phyloP scores from a whole-genome alignment of 2,888 invertebrate species.

The Yponomeuta malinellus region DNA sequence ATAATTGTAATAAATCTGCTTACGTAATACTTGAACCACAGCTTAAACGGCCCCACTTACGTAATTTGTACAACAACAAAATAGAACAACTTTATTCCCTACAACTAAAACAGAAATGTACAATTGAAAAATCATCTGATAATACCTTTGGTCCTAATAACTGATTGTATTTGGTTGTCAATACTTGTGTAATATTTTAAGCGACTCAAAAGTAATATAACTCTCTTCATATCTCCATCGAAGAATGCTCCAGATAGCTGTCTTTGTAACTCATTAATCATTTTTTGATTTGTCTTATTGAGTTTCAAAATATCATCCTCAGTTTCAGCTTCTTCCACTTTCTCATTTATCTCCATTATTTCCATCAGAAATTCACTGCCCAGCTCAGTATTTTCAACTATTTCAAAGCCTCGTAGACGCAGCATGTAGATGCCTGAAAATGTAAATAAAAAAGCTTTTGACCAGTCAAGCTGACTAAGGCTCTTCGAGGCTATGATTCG shows the following conservation, averaged over 20 bases:
- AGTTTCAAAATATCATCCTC: constrained; percentile 75
- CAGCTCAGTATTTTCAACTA: constrained; percentile 80
- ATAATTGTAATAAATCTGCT: no score
- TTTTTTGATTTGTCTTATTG: constrained; percentile 72
- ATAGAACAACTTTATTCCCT: neutral
- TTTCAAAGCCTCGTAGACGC: constrained; percentile 77
- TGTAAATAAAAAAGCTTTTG: no score
- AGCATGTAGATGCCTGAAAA: constrained; percentile 85
- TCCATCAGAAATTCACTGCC: constrained; percentile 83
- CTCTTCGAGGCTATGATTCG: no score
- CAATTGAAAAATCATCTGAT: constrained; percentile 51
- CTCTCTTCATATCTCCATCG: constrained; percentile 77
- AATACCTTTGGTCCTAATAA: constrained; percentile 76
- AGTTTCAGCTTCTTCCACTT: constrained; percentile 81
- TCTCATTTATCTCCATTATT: constrained; percentile 94
- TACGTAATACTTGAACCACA: no score
- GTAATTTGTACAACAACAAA: neutral
- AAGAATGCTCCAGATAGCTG: constrained; percentile 80
- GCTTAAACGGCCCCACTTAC: no score
- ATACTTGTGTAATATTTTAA: constrained; percentile 93
- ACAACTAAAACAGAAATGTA: neutral
- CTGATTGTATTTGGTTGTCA: constrained; percentile 82
- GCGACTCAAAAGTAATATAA: constrained; percentile 79
- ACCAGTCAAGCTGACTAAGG: no score
- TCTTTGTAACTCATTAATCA: constrained; percentile 69